phyloP scores from a whole-genome alignment of 2,797 vertebrate species.

The Scomberomorus guttatus region DNA sequence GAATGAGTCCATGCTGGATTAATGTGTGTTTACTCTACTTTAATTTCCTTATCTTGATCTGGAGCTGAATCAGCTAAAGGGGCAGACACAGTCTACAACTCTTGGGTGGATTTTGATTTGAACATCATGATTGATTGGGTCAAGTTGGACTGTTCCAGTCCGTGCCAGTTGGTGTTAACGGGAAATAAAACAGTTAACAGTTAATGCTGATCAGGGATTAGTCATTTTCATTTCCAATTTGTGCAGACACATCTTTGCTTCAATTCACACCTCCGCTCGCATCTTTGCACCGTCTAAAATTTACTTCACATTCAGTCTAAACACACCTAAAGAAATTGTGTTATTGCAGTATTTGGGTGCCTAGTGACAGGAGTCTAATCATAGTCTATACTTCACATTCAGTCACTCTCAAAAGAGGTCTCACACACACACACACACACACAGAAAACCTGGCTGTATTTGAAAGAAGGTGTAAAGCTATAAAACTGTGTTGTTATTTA shows the following conservation, averaged over 20 bases:
- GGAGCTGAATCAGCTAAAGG: conserved; percentile 8
- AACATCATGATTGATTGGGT: not conserved
- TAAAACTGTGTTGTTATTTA: conserved; percentile 32
- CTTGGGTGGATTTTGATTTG: not conserved
- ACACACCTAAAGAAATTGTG: not conserved
- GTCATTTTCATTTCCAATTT: not conserved
- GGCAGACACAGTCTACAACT: not conserved
- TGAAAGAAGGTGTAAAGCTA: not conserved
- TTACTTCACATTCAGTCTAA: not conserved
- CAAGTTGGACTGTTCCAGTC: not conserved
- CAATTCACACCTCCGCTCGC: not conserved
- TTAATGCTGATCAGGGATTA: not conserved
- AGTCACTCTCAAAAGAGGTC: not conserved
- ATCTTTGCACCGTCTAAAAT: not conserved
- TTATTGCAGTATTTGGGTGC: not conserved
- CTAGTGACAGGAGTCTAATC: not conserved
- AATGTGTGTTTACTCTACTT: conserved; percentile 27
- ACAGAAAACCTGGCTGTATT: not conserved
- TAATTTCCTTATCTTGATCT: conserved; percentile 42
- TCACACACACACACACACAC: not conserved
- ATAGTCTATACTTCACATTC: not conserved
- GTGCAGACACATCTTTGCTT: not conserved
- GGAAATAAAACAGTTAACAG: not conserved
- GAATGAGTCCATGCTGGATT: not conserved
- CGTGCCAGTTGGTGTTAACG: not conserved